A percentile compares a stretch with the other conserved stretches of the same genome.
phyloP scores from a whole-genome alignment of 2,113 vertebrate species.

The Lates calcarifer region DNA sequence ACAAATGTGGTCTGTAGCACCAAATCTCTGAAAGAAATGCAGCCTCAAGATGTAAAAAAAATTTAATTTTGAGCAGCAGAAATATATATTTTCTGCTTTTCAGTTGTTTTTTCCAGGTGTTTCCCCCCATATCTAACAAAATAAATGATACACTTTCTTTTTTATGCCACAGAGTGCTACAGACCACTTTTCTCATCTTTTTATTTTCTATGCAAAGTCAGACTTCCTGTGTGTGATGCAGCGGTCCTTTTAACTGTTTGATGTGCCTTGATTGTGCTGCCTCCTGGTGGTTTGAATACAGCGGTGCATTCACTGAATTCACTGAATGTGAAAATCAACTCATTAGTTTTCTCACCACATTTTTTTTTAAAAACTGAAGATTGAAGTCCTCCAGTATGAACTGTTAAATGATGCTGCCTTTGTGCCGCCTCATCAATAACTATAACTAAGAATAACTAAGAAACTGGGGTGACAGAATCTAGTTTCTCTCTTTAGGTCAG shows the following conservation, averaged over 20 bases:
- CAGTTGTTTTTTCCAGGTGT: background rate
- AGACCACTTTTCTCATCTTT: background rate
- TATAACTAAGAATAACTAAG: too few relatives aligned
- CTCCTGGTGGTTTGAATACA: conserved; percentile 51
- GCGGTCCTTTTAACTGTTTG: conserved; percentile 29
- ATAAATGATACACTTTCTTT: too few relatives aligned
- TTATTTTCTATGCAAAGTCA: conserved; percentile 40
- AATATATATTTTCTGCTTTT: background rate
- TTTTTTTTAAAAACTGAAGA: background rate
- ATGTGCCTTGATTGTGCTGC: conserved; percentile 75
- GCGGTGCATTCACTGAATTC: conserved; percentile 30
- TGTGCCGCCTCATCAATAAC: background rate
- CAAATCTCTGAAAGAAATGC: background rate
- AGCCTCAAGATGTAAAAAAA: background rate
- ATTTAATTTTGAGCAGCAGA: background rate
- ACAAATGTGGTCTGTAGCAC: background rate
- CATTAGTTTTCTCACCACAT: background rate
- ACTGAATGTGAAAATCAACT: background rate
- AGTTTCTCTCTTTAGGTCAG: background rate
- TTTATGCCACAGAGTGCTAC: conserved; percentile 1
- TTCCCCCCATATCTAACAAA: too few relatives aligned
- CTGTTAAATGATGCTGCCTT: background rate
- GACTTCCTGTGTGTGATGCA: conserved; percentile 10
- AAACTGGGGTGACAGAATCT: background rate
- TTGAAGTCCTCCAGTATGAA: background rate